phyloP scores from a whole-genome alignment of 2,797 vertebrate genomes.

The Channallabes apus region DNA sequence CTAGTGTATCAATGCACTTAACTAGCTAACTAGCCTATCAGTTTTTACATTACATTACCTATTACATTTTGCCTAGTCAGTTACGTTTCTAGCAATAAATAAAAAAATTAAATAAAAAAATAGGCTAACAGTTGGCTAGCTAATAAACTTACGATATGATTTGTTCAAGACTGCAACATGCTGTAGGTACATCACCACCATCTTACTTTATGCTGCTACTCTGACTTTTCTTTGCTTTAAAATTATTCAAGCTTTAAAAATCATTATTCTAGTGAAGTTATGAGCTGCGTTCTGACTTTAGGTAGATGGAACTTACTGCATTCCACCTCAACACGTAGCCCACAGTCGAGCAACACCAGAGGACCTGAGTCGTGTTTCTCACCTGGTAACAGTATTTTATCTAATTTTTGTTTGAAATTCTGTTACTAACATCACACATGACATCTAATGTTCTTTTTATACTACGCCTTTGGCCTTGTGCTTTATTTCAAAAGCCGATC shows the following conservation, averaged over 20 bases:
- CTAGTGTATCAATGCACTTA: not conserved
- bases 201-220: not conserved
- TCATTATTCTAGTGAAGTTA: not conserved
- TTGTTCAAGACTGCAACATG: not conserved
- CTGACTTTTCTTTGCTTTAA: not conserved
- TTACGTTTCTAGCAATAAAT: too few species aligned
- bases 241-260: not conserved
- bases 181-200: not conserved
- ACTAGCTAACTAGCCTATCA: constrained; percentile 5
- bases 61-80: not conserved
- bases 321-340: constrained; percentile 74
- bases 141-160: not conserved
- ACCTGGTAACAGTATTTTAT: constrained; percentile 75
- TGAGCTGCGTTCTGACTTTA: constrained; percentile 52
- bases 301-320: constrained; percentile 74
- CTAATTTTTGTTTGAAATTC: not conserved
- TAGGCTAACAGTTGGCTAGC: not conserved
- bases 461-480: not conserved
- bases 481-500: constrained; percentile 17
- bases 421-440: not conserved
- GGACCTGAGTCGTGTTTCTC: constrained; percentile 80
- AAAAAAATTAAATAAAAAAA: too few species aligned
- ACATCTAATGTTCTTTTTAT: constrained; percentile 1
- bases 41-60: not conserved
- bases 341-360: constrained; percentile 78